Base-by-base conservation (phyloP, 37 sponge, comb jelly and placozoan genomes). In the Haliclona indistincta region DNA sequence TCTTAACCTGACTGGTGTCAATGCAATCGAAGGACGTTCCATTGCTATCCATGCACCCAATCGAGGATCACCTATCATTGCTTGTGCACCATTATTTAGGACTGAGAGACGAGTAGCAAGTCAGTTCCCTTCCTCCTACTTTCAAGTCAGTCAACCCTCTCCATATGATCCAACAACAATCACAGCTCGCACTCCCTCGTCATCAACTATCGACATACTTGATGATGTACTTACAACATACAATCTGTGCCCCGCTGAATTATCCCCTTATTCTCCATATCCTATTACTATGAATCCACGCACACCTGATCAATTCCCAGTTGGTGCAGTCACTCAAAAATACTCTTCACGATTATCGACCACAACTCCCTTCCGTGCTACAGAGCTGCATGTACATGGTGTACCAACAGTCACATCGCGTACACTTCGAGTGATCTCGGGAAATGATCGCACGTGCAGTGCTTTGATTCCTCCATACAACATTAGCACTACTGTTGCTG, bases 81-180 rank as follows among this genome's bases (percentile, higher is more conserved):
- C 77, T 41, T 84, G 84, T 84, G 84, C 84, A 3, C 84, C 84
- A 10, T 51, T 84, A 6, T 61, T 84, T 11, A 29, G 22, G 32
- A 56, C 54, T 62, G 84, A 75, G 42, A 69, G 44, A 30, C 54
- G 74, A 17, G n/a, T 39, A n/a, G 66, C 66, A 44, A 64, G 1
- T 40, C 22, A 11, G 38, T 76, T 40, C 65, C 11, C 4, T 1
- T 28, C n/a, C 26, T 7, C 4, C 8, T 17, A 75, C 51, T 49
- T 30, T 33, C 38, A 5, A 23, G 69, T 62, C 0, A 39, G 54
- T 19, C 84, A 84, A 49, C 11, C 20, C n/a, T 54, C 66, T 60
- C 77, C 76, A 8, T 84, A 63, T 62, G 76, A 84, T 22, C 70
- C 75, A 38, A 84, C 84, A 2, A 37, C 62, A 23, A 63, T 84